These are phyloP conservation scores for Halcyon malimbica DNA, from an alignment of 2,113 vertebrate species.

Conservation along the genomic window DNA sequence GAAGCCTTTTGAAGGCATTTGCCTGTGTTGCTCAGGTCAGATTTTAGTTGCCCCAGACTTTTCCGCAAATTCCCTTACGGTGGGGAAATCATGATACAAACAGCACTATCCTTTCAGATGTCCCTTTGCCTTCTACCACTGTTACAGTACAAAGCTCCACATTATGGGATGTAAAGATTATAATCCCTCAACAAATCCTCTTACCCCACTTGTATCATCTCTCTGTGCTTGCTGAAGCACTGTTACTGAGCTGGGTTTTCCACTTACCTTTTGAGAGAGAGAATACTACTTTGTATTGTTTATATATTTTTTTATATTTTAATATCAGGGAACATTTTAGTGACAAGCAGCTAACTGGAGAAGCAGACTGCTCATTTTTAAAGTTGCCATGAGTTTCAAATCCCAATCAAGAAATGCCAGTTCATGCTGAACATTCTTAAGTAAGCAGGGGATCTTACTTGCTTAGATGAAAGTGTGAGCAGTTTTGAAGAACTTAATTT, in stretches of 20 bases:
- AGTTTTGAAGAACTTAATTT: neutral
- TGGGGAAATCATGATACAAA: neutral
- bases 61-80: neutral
- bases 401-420: neutral
- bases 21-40: neutral
- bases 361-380: neutral
- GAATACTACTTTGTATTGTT: neutral
- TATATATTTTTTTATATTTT: neutral
- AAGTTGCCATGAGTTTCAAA: neutral
- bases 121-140: neutral
- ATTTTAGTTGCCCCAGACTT: neutral
- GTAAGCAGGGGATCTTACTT: neutral
- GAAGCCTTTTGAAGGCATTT: conserved; percentile 67
- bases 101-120: neutral
- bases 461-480: neutral
- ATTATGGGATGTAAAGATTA: neutral
- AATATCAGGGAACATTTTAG: neutral
- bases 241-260: neutral
- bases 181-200: neutral
- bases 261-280: neutral
- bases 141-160: neutral
- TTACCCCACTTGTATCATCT: neutral
- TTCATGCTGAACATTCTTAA: neutral
- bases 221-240: neutral
- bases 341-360: neutral